phyloP scores from a whole-genome alignment of 2,113 vertebrate genomes.

The Thunnus maccoyii region DNA sequence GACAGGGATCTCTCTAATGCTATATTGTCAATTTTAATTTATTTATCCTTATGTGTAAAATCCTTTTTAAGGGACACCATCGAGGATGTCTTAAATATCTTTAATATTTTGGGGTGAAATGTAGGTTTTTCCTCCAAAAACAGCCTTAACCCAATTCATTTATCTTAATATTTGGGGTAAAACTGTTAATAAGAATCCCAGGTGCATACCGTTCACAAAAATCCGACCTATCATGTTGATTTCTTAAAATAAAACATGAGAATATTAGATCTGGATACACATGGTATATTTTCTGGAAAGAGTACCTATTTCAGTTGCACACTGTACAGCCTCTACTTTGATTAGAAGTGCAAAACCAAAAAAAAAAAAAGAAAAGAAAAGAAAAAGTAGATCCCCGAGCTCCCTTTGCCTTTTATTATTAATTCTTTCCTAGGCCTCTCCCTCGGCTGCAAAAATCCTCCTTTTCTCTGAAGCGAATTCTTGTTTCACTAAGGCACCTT shows the following conservation, averaged over 20 bases:
- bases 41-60: no score
- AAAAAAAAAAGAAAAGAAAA: neutral
- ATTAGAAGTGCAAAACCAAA: neutral
- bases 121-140: no score
- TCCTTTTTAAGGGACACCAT: no score
- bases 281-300: neutral
- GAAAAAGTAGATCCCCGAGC: neutral
- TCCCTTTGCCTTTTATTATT: conserved; percentile 19
- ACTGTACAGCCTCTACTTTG: neutral
- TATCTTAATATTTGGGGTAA: no score
- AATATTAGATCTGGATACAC: neutral
- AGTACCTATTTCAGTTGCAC: neutral
- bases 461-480: conserved; percentile 9
- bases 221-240: no score
- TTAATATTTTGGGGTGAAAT: no score
- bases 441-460: neutral
- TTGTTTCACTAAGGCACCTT: neutral
- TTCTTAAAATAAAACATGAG: neutral
- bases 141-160: no score
- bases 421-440: conserved; percentile 12
- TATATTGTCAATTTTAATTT: no score
- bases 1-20: no score
- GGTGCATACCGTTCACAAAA: no score
- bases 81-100: no score
- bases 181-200: no score